Percentiles rank a stretch among this genome's conserved stretches.
These are phyloP conservation scores for Macquaria australasica DNA, from an alignment of 2,113 vertebrate genomes.

Conservation along the genomic window DNA sequence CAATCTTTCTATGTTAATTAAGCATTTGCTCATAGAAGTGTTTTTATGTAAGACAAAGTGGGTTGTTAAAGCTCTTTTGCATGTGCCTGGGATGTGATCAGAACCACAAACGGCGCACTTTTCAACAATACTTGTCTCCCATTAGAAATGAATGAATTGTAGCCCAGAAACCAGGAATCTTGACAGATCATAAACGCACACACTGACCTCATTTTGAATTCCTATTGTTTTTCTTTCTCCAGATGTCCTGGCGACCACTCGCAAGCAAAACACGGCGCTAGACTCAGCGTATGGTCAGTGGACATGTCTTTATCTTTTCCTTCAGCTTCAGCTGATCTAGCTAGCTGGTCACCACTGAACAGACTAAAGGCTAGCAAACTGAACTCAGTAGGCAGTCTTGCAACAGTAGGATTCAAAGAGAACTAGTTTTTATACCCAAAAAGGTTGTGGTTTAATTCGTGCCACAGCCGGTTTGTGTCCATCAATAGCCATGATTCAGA, in stretches of 20 bases:
- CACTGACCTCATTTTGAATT: background rate
- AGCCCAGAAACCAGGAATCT: background rate
- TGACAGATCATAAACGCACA: background rate
- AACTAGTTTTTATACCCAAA: background rate
- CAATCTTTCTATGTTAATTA: slow-evolving; percentile 44
- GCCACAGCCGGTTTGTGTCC: background rate
- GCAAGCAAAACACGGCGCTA: slow-evolving; percentile 82
- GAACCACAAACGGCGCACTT: background rate
- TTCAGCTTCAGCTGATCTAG: background rate
- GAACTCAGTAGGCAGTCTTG: background rate
- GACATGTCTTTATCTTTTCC: slow-evolving; percentile 2
- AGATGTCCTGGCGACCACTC: slow-evolving; percentile 86
- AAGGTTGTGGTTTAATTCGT: background rate
- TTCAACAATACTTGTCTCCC: slow-evolving; percentile 6
- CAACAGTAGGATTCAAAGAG: background rate
- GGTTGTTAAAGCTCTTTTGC: slow-evolving; percentile 22
- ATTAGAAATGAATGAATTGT: background rate
- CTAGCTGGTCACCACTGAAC: background rate
- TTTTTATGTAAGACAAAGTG: slow-evolving; percentile 12
- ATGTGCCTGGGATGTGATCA: slow-evolving; percentile 22
- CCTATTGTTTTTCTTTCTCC: slow-evolving; percentile 49
- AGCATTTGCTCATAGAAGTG: slow-evolving; percentile 26
- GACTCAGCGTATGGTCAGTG: slow-evolving; percentile 88
- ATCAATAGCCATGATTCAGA: background rate
- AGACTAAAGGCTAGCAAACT: background rate